Conservation (phyloP, 2,888 invertebrate genomes). For the Trachelus stipa region DNA sequence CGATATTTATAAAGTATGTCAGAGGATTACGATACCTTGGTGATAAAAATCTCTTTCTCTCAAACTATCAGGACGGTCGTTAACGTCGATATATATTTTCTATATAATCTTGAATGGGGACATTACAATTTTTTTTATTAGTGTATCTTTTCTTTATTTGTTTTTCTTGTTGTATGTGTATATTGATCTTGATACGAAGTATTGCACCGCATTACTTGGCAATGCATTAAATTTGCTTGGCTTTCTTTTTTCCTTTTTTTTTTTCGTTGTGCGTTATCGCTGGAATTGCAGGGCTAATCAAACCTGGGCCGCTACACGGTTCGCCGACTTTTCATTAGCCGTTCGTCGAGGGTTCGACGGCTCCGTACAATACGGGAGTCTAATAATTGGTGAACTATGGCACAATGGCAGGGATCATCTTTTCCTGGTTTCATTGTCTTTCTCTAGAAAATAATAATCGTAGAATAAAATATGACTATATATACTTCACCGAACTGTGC, state of each 20-base stretch:
- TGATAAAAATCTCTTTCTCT: neutral
- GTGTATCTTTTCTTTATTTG: neutral
- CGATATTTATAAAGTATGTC: neutral
- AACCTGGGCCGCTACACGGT: constrained; percentile 23
- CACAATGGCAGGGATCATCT: constrained; percentile 25
- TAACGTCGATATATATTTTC: neutral
- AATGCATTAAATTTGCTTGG: neutral
- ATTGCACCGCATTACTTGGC: neutral
- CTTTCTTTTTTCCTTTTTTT: neutral
- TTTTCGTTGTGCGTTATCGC: neutral
- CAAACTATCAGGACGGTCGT: neutral
- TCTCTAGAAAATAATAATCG: constrained; percentile 21
- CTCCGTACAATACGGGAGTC: constrained; percentile 53
- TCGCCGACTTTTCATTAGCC: constrained; percentile 57
- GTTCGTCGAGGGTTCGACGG: constrained; percentile 49
- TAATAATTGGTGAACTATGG: constrained; percentile 33
- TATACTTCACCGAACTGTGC: neutral
- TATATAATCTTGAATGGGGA: neutral
- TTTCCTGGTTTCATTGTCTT: constrained; percentile 24
- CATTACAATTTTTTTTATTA: neutral
- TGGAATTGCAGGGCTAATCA: constrained; percentile 30
- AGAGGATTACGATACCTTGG: neutral
- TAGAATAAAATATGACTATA: neutral
- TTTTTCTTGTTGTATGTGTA: neutral
- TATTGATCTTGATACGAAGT: neutral